These are phyloP conservation scores for Arbacia lixula DNA, from an alignment of 53 echinoderm and acorn worm species.

Conservation along the genomic window DNA sequence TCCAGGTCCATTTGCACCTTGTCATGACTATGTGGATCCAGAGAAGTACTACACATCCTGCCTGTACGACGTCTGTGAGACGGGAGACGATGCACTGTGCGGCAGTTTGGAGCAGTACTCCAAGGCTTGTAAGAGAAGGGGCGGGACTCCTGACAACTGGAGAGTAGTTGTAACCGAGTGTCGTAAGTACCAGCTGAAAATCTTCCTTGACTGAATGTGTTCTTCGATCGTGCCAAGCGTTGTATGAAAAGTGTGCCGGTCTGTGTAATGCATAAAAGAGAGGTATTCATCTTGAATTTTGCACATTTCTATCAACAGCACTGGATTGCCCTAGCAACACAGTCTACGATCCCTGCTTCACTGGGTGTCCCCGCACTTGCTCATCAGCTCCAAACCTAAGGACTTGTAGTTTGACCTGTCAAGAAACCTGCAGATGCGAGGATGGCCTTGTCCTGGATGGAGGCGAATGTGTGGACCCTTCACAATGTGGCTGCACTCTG, in stretches of 20 bases:
- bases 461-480: constrained; percentile 25
- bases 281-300: too few species aligned
- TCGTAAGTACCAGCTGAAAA: too few species aligned
- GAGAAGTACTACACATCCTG: constrained; percentile 66
- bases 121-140: constrained; percentile 55
- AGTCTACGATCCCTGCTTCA: constrained; percentile 66
- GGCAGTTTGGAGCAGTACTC: constrained; percentile 76
- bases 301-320: constrained; percentile 23
- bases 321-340: constrained; percentile 47
- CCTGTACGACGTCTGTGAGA: constrained; percentile 83
- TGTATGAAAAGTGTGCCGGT: too few species aligned
- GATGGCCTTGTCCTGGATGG: constrained; percentile 44
- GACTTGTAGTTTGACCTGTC: constrained; percentile 59
- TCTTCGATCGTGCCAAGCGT: too few species aligned
- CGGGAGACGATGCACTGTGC: constrained; percentile 72
- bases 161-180: constrained; percentile 60
- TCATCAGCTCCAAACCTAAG: not conserved
- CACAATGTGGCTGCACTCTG: constrained; percentile 58
- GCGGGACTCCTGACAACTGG: constrained; percentile 71
- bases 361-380: constrained; percentile 71
- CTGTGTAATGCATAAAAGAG: too few species aligned
- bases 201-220: too few species aligned
- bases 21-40: constrained; percentile 75
- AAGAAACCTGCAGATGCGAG: constrained; percentile 56
- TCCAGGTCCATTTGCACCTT: constrained; percentile 75